A percentile compares a stretch with the other conserved stretches of the same genome.
These are phyloP conservation scores for Cotesia typhae DNA, from an alignment of 1,140 invertebrate genomes.

Conservation along the genomic window DNA sequence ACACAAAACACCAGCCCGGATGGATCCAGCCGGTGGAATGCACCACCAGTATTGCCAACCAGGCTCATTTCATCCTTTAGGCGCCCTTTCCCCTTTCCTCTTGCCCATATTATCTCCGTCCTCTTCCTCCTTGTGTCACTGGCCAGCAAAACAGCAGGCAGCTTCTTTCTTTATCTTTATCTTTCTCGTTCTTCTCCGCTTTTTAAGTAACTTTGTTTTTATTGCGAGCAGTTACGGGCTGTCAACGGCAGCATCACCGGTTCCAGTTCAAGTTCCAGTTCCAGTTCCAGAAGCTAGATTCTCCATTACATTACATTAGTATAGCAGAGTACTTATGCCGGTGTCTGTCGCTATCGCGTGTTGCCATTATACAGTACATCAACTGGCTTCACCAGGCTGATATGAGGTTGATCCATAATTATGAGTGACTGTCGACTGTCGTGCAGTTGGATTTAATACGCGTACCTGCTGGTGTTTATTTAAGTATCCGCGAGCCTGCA, in stretches of 20 bases:
- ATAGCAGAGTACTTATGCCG: slow-evolving; percentile 17
- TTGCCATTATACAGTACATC: not conserved
- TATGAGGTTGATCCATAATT: slow-evolving; percentile 28
- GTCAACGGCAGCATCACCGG: slow-evolving; percentile 3
- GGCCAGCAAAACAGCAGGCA: not conserved
- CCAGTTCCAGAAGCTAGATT: not conserved
- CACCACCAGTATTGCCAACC: slow-evolving; percentile 35
- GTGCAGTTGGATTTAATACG: slow-evolving; percentile 20
- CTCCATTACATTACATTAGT: slow-evolving; percentile 21
- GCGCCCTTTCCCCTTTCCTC: slow-evolving; percentile 27
- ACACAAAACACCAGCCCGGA: slow-evolving; percentile 12
- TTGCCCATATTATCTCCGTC: not conserved
- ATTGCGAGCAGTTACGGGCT: not conserved
- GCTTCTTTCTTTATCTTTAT: slow-evolving; percentile 2
- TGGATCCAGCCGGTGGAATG: slow-evolving; percentile 35
- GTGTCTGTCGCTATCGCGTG: slow-evolving; percentile 35
- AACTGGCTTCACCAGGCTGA: no score
- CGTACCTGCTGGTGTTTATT: no score
- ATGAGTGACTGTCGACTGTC: slow-evolving; percentile 37
- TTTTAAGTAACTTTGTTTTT: not conserved
- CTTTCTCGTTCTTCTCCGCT: not conserved
- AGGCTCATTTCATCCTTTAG: slow-evolving; percentile 34
- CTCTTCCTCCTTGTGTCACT: not conserved
- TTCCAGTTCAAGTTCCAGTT: no score
- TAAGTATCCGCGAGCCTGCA: not conserved